phyloP scores from a whole-genome alignment of 2,797 vertebrate species.

The Kryptolebias ocellatus region DNA sequence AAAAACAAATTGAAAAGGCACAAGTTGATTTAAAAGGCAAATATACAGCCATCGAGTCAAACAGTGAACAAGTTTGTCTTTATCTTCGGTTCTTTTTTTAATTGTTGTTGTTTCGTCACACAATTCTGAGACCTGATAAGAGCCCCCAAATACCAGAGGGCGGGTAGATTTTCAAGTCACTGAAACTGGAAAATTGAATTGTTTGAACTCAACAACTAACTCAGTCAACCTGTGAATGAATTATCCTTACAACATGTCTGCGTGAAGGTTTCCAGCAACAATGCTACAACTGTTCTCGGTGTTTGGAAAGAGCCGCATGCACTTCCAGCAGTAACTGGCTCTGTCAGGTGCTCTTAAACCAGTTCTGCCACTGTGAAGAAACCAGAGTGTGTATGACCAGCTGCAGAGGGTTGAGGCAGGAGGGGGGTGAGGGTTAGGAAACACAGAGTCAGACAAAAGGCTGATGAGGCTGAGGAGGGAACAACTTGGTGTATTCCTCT shows the following conservation, averaged over 20 bases:
- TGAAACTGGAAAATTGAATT: not conserved
- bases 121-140: not conserved
- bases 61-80: too few species aligned
- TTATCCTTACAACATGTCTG: too few species aligned
- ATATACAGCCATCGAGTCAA: too few species aligned
- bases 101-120: too few species aligned
- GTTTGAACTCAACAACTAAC: not conserved
- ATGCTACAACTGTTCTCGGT: not conserved
- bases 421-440: constrained; percentile 4
- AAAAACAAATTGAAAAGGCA: too few species aligned
- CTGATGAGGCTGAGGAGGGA: constrained; percentile 78
- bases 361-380: constrained; percentile 1
- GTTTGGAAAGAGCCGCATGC: constrained; percentile 7
- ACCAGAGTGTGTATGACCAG: constrained; percentile 5
- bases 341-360: constrained; percentile 12
- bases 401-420: constrained; percentile 34
- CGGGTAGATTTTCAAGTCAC: not conserved
- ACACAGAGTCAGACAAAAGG: constrained; percentile 58
- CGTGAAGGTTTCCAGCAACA: too few species aligned
- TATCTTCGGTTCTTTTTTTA: too few species aligned
- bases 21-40: too few species aligned
- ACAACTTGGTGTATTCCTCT: constrained; percentile 94
- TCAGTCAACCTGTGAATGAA: not conserved
- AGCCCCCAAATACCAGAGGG: not conserved
- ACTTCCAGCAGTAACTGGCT: constrained; percentile 5